Conservation (phyloP, 2,888 invertebrate genomes). For the Ornithoptera alexandrae region DNA sequence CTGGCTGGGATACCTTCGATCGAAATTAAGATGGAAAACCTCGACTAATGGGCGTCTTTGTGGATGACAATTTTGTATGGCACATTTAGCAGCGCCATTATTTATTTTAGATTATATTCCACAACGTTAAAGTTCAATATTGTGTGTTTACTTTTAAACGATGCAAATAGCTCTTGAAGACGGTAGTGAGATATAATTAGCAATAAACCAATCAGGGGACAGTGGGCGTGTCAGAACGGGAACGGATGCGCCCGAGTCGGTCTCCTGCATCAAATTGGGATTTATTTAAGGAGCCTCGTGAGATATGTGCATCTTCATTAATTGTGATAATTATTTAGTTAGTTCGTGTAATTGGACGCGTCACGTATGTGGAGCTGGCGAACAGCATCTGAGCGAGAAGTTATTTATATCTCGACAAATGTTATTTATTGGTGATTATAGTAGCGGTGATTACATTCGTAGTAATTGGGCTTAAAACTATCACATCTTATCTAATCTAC, state of each 20-base stretch:
- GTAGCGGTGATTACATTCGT: conserved; percentile 33
- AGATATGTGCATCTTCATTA: conserved; percentile 70
- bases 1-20: conserved; percentile 55
- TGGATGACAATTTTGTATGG: conserved; percentile 67
- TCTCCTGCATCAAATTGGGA: conserved; percentile 61
- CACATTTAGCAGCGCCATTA: conserved; percentile 41
- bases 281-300: conserved; percentile 67
- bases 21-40: conserved; percentile 73
- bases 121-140: conserved; percentile 37
- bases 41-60: conserved; percentile 76
- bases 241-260: conserved; percentile 52
- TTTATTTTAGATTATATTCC: conserved; percentile 33
- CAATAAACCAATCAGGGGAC: conserved; percentile 63
- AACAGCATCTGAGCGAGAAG: conserved; percentile 42
- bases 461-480: conserved; percentile 33
- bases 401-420: conserved; percentile 33
- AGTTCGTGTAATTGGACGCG: conserved; percentile 70
- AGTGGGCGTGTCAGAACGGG: conserved; percentile 55
- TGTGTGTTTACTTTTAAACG: conserved; percentile 52
- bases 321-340: conserved; percentile 79
- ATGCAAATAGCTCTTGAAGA: conserved; percentile 73
- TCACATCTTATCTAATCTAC: conserved; percentile 29
- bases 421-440: conserved; percentile 35
- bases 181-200: conserved; percentile 69
- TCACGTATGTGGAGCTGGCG: conserved; percentile 48